Evolutionary conservation across 2,888 invertebrate species (phyloP).

Genomic region (Xanthorhoe designata): DNA sequence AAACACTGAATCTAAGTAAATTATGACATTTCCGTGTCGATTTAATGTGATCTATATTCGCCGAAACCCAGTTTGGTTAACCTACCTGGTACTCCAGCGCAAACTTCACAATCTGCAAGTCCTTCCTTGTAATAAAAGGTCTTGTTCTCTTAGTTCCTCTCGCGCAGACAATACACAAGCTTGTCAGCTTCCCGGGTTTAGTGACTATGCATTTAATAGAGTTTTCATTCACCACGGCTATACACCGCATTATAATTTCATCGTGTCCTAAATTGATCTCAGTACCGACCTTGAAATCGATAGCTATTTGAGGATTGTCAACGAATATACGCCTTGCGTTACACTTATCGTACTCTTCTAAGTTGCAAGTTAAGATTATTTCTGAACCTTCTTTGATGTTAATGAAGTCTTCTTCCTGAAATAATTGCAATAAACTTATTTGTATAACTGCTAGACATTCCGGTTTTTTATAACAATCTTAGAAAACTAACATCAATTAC

Average conservation of each 20-base stretch:
- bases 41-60: too few relatives aligned
- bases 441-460: background rate
- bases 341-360: constrained; percentile 52
- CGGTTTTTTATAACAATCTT: too few relatives aligned
- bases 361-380: constrained; percentile 50
- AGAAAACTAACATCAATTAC: too few relatives aligned
- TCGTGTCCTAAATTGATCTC: constrained; percentile 52
- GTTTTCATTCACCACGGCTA: constrained; percentile 40
- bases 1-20: too few relatives aligned
- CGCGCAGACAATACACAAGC: constrained; percentile 47
- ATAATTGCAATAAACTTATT: constrained; percentile 3
- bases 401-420: constrained; percentile 45
- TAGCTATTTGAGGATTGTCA: constrained; percentile 52
- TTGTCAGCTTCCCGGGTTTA: constrained; percentile 52
- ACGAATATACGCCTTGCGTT: constrained; percentile 53
- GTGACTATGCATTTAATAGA: constrained; percentile 51
- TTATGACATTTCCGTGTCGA: too few relatives aligned
- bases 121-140: constrained; percentile 52
- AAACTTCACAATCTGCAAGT: constrained; percentile 54
- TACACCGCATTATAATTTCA: constrained; percentile 53
- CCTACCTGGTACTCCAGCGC: constrained; percentile 58
- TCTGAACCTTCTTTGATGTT: constrained; percentile 42
- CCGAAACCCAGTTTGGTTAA: too few relatives aligned
- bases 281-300: constrained; percentile 52
- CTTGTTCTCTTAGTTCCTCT: constrained; percentile 45